Conservation (phyloP, 2,888 invertebrate genomes). For the Disparrhopalites patrizii region DNA sequence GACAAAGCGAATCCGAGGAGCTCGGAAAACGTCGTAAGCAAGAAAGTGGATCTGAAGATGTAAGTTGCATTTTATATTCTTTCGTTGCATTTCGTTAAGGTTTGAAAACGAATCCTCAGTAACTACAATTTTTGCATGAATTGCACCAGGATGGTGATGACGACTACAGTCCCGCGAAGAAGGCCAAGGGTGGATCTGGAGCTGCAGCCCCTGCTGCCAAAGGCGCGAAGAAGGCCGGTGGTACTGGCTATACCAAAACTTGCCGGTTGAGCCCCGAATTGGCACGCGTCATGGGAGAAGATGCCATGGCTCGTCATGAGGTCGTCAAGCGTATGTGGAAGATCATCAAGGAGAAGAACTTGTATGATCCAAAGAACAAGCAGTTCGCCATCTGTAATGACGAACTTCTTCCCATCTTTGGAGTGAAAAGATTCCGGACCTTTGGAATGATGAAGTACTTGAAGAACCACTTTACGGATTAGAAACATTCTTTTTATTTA, state of each 20-base stretch:
- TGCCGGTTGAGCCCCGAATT: constrained; percentile 80
- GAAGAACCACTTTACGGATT: constrained; percentile 73
- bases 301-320: constrained; percentile 79
- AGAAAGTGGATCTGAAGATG: constrained; percentile 29
- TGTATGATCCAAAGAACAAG: constrained; percentile 90
- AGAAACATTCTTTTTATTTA: constrained; percentile 9
- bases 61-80: too few species aligned
- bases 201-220: constrained; percentile 54
- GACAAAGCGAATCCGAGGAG: constrained; percentile 54
- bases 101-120: too few species aligned
- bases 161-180: constrained; percentile 24
- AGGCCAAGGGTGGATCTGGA: constrained; percentile 23
- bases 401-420: constrained; percentile 81
- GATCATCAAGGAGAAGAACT: constrained; percentile 80
- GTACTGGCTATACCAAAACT: constrained; percentile 77
- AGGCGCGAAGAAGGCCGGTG: constrained; percentile 52
- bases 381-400: constrained; percentile 93
- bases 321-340: constrained; percentile 88
- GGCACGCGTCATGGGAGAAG: constrained; percentile 76
- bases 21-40: constrained; percentile 49
- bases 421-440: constrained; percentile 82
- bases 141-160: too few species aligned
- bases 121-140: too few species aligned
- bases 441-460: constrained; percentile 98
- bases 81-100: too few species aligned